phyloP scores from a whole-genome alignment of 2,113 vertebrate species.

The Campylomormyrus numenius region DNA sequence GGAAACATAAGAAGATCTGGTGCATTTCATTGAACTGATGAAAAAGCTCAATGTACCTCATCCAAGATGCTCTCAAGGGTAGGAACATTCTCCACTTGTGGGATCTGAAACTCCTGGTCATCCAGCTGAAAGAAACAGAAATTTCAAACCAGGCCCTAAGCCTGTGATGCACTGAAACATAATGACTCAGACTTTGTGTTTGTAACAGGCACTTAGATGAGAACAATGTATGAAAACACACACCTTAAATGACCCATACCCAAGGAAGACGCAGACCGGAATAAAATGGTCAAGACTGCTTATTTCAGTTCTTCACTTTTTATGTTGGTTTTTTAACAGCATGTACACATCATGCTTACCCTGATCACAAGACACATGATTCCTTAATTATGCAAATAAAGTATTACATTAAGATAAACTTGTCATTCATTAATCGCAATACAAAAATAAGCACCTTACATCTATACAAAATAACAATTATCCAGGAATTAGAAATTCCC shows the following conservation, averaged over 20 bases:
- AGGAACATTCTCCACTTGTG: conserved; percentile 13
- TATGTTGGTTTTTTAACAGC: neutral
- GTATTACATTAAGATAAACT: neutral
- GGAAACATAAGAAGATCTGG: neutral
- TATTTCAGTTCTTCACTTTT: neutral
- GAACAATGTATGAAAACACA: neutral
- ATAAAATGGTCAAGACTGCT: neutral
- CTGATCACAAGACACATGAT: neutral
- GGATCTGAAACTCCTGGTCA: conserved; percentile 22
- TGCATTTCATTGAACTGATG: neutral
- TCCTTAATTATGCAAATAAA: neutral
- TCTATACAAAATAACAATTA: neutral
- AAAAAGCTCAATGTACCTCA: conserved; percentile 12
- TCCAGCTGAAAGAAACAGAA: conserved; percentile 15
- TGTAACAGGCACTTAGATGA: neutral
- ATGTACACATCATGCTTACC: neutral
- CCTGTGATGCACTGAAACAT: neutral
- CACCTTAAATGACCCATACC: neutral
- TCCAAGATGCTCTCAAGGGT: conserved; percentile 27
- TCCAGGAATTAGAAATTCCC: neutral
- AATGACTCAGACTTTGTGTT: neutral
- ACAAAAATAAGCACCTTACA: neutral
- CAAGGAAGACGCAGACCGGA: neutral
- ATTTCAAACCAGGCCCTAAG: neutral
- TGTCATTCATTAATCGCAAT: neutral